These are phyloP conservation scores for Rhizoglyphus robini DNA, from an alignment of 1,140 invertebrate species.

Conservation along the genomic window DNA sequence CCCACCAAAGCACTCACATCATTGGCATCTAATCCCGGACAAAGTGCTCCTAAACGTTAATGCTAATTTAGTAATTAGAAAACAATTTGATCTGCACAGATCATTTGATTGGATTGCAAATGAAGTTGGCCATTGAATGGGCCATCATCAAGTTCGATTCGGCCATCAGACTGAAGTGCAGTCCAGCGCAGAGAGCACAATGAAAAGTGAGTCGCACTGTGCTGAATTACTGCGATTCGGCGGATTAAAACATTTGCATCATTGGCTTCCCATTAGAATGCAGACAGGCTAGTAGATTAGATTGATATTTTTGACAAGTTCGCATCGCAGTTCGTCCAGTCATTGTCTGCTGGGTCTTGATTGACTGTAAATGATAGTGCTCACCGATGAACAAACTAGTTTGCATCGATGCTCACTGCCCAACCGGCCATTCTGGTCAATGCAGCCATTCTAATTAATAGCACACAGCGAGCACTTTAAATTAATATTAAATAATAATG, in stretches of 20 bases:
- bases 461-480: not conserved
- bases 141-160: too few relatives aligned
- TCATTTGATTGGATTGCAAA: not conserved
- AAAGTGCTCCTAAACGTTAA: not conserved
- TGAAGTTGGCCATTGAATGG: not conserved
- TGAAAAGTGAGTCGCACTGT: too few relatives aligned
- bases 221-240: too few relatives aligned
- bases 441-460: not conserved
- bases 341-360: not conserved
- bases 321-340: not conserved
- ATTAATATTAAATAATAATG: constrained; percentile 1
- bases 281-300: not conserved
- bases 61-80: constrained; percentile 14
- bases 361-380: constrained; percentile 13
- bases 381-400: not conserved
- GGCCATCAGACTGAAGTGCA: too few relatives aligned
- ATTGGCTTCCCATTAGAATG: not conserved
- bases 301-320: constrained; percentile 13
- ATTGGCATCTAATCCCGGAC: constrained; percentile 7
- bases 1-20: not conserved
- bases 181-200: too few relatives aligned
- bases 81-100: constrained; percentile 1
- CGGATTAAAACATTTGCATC: constrained; percentile 12
- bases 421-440: not conserved
- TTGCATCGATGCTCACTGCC: not conserved